Base-by-base conservation (phyloP, 2,888 invertebrate species). In the Sphaerophoria rueppellii region DNA sequence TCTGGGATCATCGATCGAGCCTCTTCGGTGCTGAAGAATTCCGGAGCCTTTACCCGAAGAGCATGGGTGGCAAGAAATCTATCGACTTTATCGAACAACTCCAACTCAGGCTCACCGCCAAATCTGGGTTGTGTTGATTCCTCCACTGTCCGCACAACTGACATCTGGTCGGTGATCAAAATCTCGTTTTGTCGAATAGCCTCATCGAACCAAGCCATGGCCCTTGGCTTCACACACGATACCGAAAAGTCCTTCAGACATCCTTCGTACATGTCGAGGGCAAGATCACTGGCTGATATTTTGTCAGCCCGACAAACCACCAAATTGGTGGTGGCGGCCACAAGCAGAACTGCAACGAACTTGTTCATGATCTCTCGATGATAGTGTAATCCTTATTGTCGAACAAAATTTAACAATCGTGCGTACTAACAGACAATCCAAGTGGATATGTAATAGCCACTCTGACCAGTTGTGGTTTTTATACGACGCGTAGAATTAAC, bases 141-240 rank as follows among this genome's bases (percentile, higher is more conserved):
- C n/a, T 43, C 77, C 57, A 92, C 93, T 58, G 95, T 95, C 89
- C 94, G 95, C 34, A 96, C 93, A 86, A 96, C 93, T 12, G 95
- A 93, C 75, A 97, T 92, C 89, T 96, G 95, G n/a, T 96, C 94
- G 6, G 96, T 96, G 86, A 97, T 94, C 81, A 93, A 94, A 87
- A 96, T 95, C 89, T 94, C 94, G 75, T 95, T 95, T 88, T 95
- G 93, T 88, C 94, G 93, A 24, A 94, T 92, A 4, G 95, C 95
- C 80, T 93, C 93, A 87, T 94, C 95, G 88, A 96, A 93, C 95
- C 96, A 96, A 87, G 94, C 93, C 89, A 96, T 91, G 58, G 96
- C 94, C 91, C 96, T 96, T 7, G 96, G 96, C 89, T 95, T 95
- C 72, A 95, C 95, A 92, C 97, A 97, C 89, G 94, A 93, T 86